Evolutionary conservation across 2,797 vertebrate species (phyloP).

Genomic region (Coluber constrictor): DNA sequence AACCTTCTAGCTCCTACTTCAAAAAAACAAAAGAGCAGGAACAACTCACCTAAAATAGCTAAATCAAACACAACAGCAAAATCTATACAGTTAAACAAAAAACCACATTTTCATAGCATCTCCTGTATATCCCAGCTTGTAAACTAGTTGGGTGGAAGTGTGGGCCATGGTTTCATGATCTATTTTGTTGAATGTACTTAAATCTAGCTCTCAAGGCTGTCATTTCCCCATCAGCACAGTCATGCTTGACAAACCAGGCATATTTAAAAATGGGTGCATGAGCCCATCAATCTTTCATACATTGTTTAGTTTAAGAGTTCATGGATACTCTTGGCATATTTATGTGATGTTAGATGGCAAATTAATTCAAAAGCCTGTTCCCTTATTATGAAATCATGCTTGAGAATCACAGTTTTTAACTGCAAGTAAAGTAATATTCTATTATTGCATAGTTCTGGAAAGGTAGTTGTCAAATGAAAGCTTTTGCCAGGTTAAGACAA

Average conservation of each 20-base stretch:
- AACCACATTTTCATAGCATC: not conserved
- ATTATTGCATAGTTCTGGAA: not conserved
- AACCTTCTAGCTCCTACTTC: not conserved
- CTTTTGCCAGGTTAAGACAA: rapidly evolving
- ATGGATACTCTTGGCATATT: not conserved
- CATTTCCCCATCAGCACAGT: not conserved
- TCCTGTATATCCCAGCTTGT: not conserved
- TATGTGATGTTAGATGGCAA: rapidly evolving
- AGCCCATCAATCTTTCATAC: not conserved
- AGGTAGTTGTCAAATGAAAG: not conserved
- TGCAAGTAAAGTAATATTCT: rapidly evolving
- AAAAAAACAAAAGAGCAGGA: not conserved
- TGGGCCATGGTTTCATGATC: not conserved
- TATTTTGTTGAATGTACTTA: not conserved
- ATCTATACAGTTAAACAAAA: not conserved
- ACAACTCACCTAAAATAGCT: not conserved
- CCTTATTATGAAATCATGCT: not conserved
- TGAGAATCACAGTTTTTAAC: not conserved
- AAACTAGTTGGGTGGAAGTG: not conserved
- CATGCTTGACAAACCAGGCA: not conserved
- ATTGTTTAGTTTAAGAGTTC: not conserved
- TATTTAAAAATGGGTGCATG: rapidly evolving
- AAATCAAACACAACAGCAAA: not conserved
- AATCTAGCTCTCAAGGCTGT: not conserved
- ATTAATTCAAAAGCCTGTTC: not conserved